A percentile compares a stretch with the other conserved stretches of the same genome.
phyloP scores from a whole-genome alignment of 2,797 vertebrate genomes.

The Poecilia velifera region DNA sequence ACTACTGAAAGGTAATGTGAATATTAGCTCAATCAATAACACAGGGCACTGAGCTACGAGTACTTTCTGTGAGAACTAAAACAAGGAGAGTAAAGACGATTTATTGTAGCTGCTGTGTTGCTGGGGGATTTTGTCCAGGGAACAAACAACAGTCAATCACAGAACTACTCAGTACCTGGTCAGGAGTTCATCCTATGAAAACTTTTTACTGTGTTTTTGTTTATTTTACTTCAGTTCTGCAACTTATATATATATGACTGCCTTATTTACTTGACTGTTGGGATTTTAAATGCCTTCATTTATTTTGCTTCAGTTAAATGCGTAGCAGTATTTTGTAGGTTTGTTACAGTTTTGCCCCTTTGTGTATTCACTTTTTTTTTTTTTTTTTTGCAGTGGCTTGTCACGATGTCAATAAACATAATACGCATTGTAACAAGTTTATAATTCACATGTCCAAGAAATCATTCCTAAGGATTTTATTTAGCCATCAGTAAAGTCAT shows the following conservation, averaged over 20 bases:
- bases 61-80: not conserved
- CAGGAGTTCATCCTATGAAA: not conserved
- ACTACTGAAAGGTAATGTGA: not conserved
- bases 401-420: not conserved
- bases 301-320: not conserved
- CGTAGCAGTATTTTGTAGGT: not conserved
- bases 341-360: not conserved
- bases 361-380: not conserved
- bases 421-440: not conserved
- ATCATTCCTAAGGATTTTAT: not conserved
- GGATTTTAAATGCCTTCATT: not conserved
- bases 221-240: not conserved
- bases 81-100: not conserved
- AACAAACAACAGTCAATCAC: not conserved
- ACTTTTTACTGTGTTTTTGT: not conserved
- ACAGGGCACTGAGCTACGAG: not conserved
- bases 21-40: not conserved
- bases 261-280: not conserved
- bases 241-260: not conserved
- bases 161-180: not conserved
- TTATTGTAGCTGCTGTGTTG: not conserved
- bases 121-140: not conserved
- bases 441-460: not conserved
- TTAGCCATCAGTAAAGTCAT: not conserved
- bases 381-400: not conserved